These are phyloP conservation scores for Phallusia fumigata DNA, from an alignment of 23 tunicate species.

Conservation along the genomic window DNA sequence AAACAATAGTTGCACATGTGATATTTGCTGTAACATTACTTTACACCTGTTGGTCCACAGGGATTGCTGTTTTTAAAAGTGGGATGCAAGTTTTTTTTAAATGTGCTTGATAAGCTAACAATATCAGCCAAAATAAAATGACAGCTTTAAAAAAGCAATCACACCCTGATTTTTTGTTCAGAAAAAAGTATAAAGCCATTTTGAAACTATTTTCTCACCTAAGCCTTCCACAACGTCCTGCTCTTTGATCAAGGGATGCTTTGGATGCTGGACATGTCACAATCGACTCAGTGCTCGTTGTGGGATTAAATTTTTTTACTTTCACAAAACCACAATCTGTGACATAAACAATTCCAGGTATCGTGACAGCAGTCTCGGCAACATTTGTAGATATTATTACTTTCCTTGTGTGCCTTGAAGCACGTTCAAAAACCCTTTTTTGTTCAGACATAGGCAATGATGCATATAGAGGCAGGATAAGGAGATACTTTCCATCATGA, in stretches of 20 bases:
- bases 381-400: constrained; percentile 84
- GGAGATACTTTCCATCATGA: constrained; percentile 47
- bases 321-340: constrained; percentile 92
- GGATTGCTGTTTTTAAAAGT: too few species aligned
- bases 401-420: constrained; percentile 47
- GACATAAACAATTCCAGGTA: constrained; percentile 67
- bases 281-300: constrained; percentile 66
- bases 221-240: constrained; percentile 69
- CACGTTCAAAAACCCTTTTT: constrained; percentile 64
- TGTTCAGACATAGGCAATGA: constrained; percentile 75
- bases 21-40: too few species aligned
- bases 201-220: constrained; percentile 21
- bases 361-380: constrained; percentile 88
- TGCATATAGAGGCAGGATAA: constrained; percentile 80
- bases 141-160: too few species aligned
- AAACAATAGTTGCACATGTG: too few species aligned
- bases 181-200: too few species aligned
- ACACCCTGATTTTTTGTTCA: too few species aligned
- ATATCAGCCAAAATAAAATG: too few species aligned
- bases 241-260: constrained; percentile 79
- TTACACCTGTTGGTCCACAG: too few species aligned
- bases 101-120: too few species aligned
- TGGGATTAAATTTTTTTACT: constrained; percentile 65
- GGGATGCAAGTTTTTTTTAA: too few species aligned
- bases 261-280: constrained; percentile 55